Evolutionary conservation across 2,797 vertebrate species (phyloP), one percentile per base, ranked within the genome.

Genomic region (Scomberomorus guttatus): DNA sequence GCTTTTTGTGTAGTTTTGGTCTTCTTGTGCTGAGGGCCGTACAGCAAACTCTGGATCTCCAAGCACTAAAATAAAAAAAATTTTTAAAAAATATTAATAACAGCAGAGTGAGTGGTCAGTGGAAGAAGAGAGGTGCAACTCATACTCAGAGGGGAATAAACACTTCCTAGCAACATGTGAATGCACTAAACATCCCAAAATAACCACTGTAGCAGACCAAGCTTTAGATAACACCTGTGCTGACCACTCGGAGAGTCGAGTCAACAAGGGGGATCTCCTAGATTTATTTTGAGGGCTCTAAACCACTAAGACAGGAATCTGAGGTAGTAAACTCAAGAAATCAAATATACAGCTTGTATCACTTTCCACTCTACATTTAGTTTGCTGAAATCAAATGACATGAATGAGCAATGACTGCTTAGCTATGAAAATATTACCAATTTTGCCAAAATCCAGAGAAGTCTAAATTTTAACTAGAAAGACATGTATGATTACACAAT

Each of bases 11-110:
- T 94, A 32, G 87, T 84, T 91, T 86, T 89, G 39, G 91, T 95
- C 89, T 86, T 96, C 88, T 88, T 95, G 79, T 95, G 93, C 77
- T 94, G 92, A 2, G 77, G 84, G 62, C 94, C 93, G 0, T 93
- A 92, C 61, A 94, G 65, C 79, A 95, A 75, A 44, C 52, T 90
- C 84, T 96, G 93, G 54, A 95, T 94, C 70, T 95, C 91, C 83
- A 96, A 93, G 82, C 92, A 96, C 94, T 95, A 80, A 32, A 77
- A 83, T 66, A 55, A 63, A 71, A 79, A 75, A 72, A n/a, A n/a
- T n/a, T n/a, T n/a, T n/a, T 67, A 55, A 65, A 51, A 75, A 67
- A 72, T 58, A 60, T n/a, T 57, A 55, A 79, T 32, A 50, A 82
- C 22, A 66, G 18, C 39, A 55, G 48, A 80, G 18, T 72, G 34